Evolutionary conservation across 2,888 invertebrate species (phyloP), one percentile per base, ranked within the genome.

Genomic region (Schizaphis graminum): DNA sequence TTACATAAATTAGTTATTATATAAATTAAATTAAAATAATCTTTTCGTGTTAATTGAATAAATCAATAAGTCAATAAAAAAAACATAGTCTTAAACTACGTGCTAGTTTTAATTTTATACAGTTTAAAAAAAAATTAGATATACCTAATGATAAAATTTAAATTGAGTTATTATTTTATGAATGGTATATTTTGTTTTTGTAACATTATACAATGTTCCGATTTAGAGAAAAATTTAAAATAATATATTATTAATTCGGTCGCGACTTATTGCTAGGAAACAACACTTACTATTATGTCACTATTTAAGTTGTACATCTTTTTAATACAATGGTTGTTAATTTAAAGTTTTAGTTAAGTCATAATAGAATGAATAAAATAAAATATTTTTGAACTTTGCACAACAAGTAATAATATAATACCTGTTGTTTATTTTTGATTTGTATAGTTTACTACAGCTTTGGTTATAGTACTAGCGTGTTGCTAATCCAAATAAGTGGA

Each of bases 401-500:
- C 47, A 47, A 86, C 44, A 86, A 28, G 86, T 28, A 47, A 86
- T 86, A 26, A 86, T 86, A 26, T 86, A 86, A 44, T 47, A 47
- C 47, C 47, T 86, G 44, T 47, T 47, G 86, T 86, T 26, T 47
- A n/a, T 86, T 86, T 86, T 86, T 86, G 77, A 35, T 77, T 77
- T 21, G 35, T 77, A 35, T 77, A 77, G 3, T 77, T 35, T 21
- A 35, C 77, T 24, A 41, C 35, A 7, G 35, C 8, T 77, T 77
- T 77, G 77, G 35, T 77, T 35, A 35, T 35, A 21, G 8, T 1
- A 67, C 8, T 21, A 8, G 77, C 8, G 77, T 35, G 35, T 35
- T 21, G 35, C 35, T 77, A 21, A 77, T 77, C 21, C 2, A 21
- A 77, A 35, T 77, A 35, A 41, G 35, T 77, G 67, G 35, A 21